Conservation (phyloP, 2,797 vertebrate genomes). For the Vipera latastei region DNA sequence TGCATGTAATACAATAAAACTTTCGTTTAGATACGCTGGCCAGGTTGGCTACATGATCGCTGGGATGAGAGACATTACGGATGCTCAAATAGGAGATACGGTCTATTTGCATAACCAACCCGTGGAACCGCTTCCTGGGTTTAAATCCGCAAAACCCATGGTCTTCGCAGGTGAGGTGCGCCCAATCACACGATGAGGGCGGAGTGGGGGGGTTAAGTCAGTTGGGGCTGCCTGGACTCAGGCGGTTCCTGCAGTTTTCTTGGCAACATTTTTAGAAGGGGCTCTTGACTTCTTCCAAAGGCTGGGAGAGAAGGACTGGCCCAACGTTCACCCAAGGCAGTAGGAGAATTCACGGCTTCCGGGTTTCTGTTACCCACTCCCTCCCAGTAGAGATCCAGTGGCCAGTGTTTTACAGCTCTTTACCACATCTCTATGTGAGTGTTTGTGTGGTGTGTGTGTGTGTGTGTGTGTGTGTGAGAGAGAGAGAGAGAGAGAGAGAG, state of each 20-base stretch:
- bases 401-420: not conserved
- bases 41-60: constrained; percentile 94
- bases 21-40: constrained; percentile 86
- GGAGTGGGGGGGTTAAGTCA: not conserved
- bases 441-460: no score
- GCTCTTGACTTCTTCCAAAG: not conserved
- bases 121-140: constrained; percentile 89
- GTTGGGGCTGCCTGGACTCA: not conserved
- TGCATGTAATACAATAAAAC: constrained; percentile 50
- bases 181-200: constrained; percentile 4
- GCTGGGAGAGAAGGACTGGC: not conserved
- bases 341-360: not conserved
- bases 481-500: no score
- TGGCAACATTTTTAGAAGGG: not conserved
- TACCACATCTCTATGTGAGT: not conserved
- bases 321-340: not conserved
- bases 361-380: not conserved
- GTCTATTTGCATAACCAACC: constrained; percentile 85
- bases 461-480: not conserved
- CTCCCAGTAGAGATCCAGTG: not conserved
- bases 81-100: constrained; percentile 97
- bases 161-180: constrained; percentile 91
- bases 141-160: constrained; percentile 94
- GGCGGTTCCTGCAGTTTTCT: not conserved
- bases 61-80: constrained; percentile 96